Evolutionary conservation across 1,140 invertebrate species (phyloP), one percentile per base, ranked within the genome.

Genomic region (Drosophila parabipectinata): DNA sequence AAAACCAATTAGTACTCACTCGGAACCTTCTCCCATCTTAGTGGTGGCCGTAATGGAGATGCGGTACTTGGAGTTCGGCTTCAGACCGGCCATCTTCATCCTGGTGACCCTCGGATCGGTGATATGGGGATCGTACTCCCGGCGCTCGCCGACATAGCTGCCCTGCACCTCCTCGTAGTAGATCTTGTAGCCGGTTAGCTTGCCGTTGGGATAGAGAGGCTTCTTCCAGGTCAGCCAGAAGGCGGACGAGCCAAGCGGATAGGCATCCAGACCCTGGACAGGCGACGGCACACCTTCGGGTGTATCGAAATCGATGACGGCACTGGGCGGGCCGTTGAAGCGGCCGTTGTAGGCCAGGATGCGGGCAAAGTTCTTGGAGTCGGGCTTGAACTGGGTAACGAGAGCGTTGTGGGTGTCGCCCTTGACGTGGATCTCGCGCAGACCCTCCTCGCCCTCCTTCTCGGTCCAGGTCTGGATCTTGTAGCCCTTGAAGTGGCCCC

Each of bases 401-500:
- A 96, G 83, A 0, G 85, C 85, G 45, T 93, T 93, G 1, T 95
- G 96, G 0, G 94, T 94, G 79, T 96, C 95, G 1, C 94, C 94
- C 80, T 95, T 95, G n/a, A 97, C 94, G 48, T 96, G 94, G 48
- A 97, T 96, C 92, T 98, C 97, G 54, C 96, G 94, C 48, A 95
- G 92, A 8, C 94, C 94, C 60, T 96, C 94, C 81, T 96, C 95
- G 34, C 95, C 95, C 47, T 96, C 96, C 41, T 93, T 93, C n/a
- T 97, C 96, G 4, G 96, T 97, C 98, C 98, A 99, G 1, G 96
- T 98, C 92, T 98, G 96, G 56, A 99, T 97, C 92, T 98, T 98
- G 92, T 99, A 99, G 9, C 98, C 98, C 81, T 96, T 96, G 91
- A 99, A 98, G 91, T 98, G 96, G n/a, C 98, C 98, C 21, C 95